phyloP scores from a whole-genome alignment of 2,888 invertebrate species.

The Eutolmus rufibarbis region DNA sequence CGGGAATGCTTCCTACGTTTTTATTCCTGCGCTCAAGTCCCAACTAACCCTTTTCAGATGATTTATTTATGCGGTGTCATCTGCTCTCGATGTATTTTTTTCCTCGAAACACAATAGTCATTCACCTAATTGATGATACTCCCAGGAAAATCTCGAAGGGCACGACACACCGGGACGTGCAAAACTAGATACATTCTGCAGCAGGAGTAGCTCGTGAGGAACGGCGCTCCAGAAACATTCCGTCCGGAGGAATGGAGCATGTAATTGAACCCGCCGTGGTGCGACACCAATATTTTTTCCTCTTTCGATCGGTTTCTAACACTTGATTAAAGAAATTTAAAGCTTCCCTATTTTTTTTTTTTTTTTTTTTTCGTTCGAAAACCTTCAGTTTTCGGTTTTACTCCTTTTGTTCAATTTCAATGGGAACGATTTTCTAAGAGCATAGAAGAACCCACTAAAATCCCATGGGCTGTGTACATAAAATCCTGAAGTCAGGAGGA shows the following conservation, averaged over 20 bases:
- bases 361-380: neutral
- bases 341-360: neutral
- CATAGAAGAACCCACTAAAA: neutral
- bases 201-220: neutral
- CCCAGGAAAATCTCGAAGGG: neutral
- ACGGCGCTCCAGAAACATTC: neutral
- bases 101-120: neutral
- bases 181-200: neutral
- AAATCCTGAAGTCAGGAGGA: neutral
- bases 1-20: neutral
- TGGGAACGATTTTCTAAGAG: neutral
- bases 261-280: neutral
- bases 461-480: neutral
- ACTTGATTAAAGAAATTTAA: neutral
- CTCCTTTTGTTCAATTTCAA: neutral
- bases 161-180: neutral
- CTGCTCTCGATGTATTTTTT: neutral
- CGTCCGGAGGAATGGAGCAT: neutral
- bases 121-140: conserved; percentile 8
- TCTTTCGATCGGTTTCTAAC: neutral
- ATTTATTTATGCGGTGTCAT: conserved; percentile 17
- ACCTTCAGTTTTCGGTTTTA: neutral
- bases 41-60: conserved; percentile 6
- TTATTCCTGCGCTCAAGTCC: neutral
- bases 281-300: neutral